These are phyloP conservation scores for Macquaria australasica DNA, from an alignment of 2,113 vertebrate species.

Conservation along the genomic window DNA sequence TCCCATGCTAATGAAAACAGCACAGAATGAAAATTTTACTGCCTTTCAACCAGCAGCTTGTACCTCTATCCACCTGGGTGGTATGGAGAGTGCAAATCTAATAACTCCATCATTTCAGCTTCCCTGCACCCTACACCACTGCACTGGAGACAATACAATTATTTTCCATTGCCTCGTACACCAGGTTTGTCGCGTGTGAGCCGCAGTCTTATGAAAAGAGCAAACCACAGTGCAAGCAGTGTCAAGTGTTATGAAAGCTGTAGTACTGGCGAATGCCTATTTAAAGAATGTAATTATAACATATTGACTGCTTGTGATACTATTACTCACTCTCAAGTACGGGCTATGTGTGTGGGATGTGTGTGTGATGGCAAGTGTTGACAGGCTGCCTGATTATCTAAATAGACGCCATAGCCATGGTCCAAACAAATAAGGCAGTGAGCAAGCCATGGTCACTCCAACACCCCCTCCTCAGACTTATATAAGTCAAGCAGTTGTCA, in stretches of 20 bases:
- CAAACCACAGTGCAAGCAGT: background rate
- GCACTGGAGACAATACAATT: background rate
- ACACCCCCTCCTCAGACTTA: slow-evolving; percentile 40
- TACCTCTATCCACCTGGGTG: slow-evolving; percentile 27
- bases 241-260: slow-evolving; percentile 19
- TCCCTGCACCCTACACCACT: background rate
- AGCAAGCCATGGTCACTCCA: slow-evolving; percentile 42
- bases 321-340: slow-evolving; percentile 46
- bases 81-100: background rate
- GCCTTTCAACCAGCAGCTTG: background rate
- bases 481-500: slow-evolving; percentile 58
- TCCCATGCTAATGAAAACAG: slow-evolving; percentile 49
- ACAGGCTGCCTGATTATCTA: slow-evolving; percentile 73
- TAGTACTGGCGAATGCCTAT: slow-evolving; percentile 31
- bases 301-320: slow-evolving; percentile 48
- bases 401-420: slow-evolving; percentile 67
- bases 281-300: slow-evolving; percentile 49
- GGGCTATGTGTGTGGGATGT: background rate
- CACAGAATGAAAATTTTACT: slow-evolving; percentile 35
- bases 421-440: slow-evolving; percentile 74
- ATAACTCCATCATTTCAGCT: slow-evolving; percentile 16
- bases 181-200: background rate
- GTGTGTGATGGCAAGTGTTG: slow-evolving; percentile 60
- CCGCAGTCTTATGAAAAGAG: slow-evolving; percentile 14
- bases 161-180: background rate